Evolutionary conservation across 2,888 invertebrate genomes (phyloP), one percentile per base, ranked within the genome.

Genomic region (Argyresthia goedartella): DNA sequence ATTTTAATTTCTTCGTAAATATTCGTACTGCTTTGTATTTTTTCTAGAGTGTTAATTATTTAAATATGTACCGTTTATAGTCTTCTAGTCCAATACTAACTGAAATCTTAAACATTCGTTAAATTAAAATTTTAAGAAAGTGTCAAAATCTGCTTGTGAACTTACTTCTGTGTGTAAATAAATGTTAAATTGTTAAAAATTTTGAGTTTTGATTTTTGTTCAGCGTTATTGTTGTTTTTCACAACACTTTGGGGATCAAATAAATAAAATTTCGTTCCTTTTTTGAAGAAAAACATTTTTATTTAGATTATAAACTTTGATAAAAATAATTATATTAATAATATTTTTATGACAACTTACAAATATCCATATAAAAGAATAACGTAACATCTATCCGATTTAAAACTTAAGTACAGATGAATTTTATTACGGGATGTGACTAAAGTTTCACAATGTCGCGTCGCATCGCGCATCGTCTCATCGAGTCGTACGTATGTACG

Each of bases 261-360:
- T 36, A 45, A 16, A 16, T 15, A 45, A 8, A 25, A 45, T 10
- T 9, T 15, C 25, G 45, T 84, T 82, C 76, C 79, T n/a, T n/a
- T 84, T 82, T 82, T 84, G 82, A 82, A 86, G 87, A 82, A 87
- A 86, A 85, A 84, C 82, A 80, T 85, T 84, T 87, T 86, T 86
- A 87, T 87, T 87, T 82, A 86, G 87, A 86, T 87, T 87, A 87
- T 87, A 87, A 87, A 87, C 87, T 87, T 87, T 87, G 87, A 87
- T 87, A 87, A 87, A 87, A 87, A 87, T 87, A 81, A 87, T 87
- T 86, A 86, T 86, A 85, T 86, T n/a, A n/a, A n/a, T n/a, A n/a
- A n/a, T n/a, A n/a, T n/a, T 87, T 68, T 85, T 85, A 87, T 86
- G 86, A 84, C 84, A 81, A 85, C 85, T 85, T 87, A 87, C 81